A percentile compares a stretch with the other conserved stretches of the same genome.
These are phyloP conservation scores for Prionace glauca DNA, from an alignment of 2,797 vertebrate species.

Conservation along the genomic window DNA sequence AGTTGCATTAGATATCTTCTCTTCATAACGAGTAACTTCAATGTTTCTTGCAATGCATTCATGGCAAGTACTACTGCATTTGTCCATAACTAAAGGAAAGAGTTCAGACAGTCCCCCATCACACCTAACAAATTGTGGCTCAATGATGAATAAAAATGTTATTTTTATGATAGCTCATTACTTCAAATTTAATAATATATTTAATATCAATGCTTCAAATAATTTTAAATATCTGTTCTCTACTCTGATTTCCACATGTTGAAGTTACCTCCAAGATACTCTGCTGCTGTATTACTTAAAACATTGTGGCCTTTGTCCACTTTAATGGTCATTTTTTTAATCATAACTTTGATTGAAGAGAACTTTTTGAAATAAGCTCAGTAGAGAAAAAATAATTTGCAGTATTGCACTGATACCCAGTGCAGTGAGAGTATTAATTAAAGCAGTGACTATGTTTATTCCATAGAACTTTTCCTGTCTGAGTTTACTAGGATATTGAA, in stretches of 20 bases:
- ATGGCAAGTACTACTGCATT: background rate
- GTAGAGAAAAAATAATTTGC: background rate
- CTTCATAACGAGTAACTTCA: too few species aligned
- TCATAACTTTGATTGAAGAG: background rate
- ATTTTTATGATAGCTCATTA: background rate
- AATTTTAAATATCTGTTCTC: background rate
- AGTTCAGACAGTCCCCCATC: background rate
- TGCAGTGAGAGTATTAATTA: constrained; percentile 22
- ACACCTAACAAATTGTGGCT: background rate
- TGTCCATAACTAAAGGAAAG: background rate
- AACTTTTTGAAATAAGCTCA: background rate
- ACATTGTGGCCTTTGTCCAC: background rate
- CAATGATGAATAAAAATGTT: background rate
- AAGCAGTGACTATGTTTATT: background rate
- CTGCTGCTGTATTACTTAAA: background rate
- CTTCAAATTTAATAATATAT: background rate
- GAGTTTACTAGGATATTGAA: background rate
- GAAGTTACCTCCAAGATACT: background rate
- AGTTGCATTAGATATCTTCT: too few species aligned
- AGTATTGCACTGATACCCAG: background rate
- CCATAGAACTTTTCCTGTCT: background rate
- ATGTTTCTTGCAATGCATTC: background rate
- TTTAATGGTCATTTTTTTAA: background rate
- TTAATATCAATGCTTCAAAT: background rate
- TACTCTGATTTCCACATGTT: background rate